Evolutionary conservation across 2,797 vertebrate species (phyloP), one percentile per base, ranked within the genome.

Genomic region (Poecilia picta): DNA sequence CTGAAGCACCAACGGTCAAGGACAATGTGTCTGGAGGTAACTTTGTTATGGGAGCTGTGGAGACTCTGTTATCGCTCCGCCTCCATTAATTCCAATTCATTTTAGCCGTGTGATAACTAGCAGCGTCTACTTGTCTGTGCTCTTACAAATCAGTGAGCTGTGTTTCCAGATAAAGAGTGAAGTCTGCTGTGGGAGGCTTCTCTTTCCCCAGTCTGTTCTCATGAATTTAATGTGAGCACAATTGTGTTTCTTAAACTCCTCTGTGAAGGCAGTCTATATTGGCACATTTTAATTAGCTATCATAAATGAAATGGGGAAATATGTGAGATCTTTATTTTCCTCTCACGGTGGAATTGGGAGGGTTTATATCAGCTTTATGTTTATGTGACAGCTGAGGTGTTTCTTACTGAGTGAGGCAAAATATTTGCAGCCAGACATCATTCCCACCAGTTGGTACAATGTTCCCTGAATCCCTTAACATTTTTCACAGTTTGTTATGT

Each of bases 41-140:
- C 87, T 92, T 91, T 96, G 95, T 96, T 96, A 92, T 96, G 93
- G 89, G 94, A 95, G 91, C 83, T 75, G 87, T 88, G 93, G 95
- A 95, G 95, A 94, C 95, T 86, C 77, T 71, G 86, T 95, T 96
- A 96, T 96, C 95, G 81, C 89, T 80, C 86, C 78, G 91, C 82
- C 91, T 93, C 92, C 89, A 91, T 95, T 95, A 90, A 93, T 93
- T 95, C 92, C 85, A 89, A 89, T 94, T 94, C 87, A 92, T 95
- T 95, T 95, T 92, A 89, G 85, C 85, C 75, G 82, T 76, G 73
- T 91, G 95, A 96, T 96, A 96, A 94, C 89, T 89, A 75, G 75
- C 88, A 95, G 94, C 93, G 93, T 94, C 95, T 93, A 86, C 76
- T 87, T 94, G 95, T 95, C 95, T 95, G 90, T 88, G 81, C 87